Evolutionary conservation across 2,888 invertebrate species (phyloP).

Genomic region (Sepiola atlantica): DNA sequence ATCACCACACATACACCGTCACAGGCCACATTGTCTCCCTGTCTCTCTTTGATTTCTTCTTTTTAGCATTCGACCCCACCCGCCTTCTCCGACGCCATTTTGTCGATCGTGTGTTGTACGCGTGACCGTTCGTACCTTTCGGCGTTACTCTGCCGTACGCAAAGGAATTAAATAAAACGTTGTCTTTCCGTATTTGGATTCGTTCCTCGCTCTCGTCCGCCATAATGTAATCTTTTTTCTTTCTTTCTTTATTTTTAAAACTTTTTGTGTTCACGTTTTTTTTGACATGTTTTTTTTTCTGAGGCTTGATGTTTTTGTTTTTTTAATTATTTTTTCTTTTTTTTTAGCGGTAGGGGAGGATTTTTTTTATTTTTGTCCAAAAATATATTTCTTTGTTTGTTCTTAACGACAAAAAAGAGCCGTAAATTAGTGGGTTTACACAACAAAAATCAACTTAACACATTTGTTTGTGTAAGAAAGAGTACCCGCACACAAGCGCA

Average conservation of each 20-base stretch:
- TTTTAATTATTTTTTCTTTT: background rate
- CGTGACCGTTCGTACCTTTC: background rate
- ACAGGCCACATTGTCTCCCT: background rate
- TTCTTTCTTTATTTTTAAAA: background rate
- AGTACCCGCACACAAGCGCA: background rate
- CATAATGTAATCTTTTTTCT: background rate
- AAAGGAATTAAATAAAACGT: background rate
- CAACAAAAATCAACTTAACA: background rate
- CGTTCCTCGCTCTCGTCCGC: background rate
- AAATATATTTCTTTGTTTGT: background rate
- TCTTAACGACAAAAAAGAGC: background rate
- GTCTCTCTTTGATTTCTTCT: background rate
- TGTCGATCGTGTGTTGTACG: background rate
- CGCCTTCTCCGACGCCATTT: background rate
- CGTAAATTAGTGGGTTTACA: constrained; percentile 23
- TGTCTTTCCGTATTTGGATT: background rate
- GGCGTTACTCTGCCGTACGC: constrained; percentile 32
- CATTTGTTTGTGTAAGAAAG: background rate
- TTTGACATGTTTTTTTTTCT: background rate
- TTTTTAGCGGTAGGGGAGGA: no score
- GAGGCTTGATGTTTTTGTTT: background rate
- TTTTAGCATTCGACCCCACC: background rate
- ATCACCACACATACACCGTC: background rate
- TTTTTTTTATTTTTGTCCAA: background rate
- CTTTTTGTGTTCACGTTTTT: background rate